Percentiles rank a stretch among this genome's conserved stretches.
These are phyloP conservation scores for Crotalus horridus DNA, from an alignment of 2,113 vertebrate genomes.

Conservation along the genomic window DNA sequence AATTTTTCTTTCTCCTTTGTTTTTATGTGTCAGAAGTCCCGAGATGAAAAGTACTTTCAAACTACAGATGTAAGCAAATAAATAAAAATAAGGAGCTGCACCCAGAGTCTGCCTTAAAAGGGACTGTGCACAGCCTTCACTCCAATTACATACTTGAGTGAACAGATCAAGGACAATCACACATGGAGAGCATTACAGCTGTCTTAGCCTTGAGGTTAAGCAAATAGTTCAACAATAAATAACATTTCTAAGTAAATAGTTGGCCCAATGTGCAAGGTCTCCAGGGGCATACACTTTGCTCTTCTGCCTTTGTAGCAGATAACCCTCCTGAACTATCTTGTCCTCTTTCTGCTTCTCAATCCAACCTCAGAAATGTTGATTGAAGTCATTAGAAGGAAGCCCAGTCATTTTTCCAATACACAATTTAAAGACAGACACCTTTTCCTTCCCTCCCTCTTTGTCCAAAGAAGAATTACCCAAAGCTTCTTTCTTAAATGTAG, in stretches of 20 bases:
- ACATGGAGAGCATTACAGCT: not conserved
- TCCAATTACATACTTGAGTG: not conserved
- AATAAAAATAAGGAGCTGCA: not conserved
- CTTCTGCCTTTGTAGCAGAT: not conserved
- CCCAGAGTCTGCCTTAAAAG: not conserved
- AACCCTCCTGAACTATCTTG: not conserved
- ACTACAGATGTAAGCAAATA: not conserved
- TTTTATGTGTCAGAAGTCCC: not conserved
- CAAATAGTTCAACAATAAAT: slow-evolving; percentile 19
- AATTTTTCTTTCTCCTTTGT: not conserved
- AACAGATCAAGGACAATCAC: not conserved
- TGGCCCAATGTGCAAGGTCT: not conserved
- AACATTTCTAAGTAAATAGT: not conserved
- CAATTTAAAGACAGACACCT: not conserved
- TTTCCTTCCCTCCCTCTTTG: not conserved
- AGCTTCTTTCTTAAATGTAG: not conserved
- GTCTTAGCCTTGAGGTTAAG: slow-evolving; percentile 13
- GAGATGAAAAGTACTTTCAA: not conserved
- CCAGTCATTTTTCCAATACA: not conserved
- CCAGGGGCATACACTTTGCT: not conserved
- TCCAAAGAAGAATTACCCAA: not conserved
- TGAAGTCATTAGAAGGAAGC: not conserved
- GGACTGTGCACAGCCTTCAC: not conserved
- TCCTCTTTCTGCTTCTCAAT: not conserved
- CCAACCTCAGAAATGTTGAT: not conserved